Conservation (phyloP, 2,113 vertebrate genomes). For the Trogon surrucura region DNA sequence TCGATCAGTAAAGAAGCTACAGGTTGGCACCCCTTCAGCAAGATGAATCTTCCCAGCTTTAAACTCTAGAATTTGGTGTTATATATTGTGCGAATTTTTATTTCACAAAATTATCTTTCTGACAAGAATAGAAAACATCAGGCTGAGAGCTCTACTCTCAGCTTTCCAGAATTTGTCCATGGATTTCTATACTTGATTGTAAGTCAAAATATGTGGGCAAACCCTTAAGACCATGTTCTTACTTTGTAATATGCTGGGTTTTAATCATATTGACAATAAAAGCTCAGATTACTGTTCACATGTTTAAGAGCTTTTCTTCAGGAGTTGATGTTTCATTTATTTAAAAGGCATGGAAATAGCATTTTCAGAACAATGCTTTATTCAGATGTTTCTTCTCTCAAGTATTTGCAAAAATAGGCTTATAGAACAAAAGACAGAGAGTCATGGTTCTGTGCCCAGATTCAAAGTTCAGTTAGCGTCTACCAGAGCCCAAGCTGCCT, state of each 20-base stretch:
- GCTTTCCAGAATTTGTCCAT: background rate
- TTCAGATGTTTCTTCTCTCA: background rate
- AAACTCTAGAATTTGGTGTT: background rate
- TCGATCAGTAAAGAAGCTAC: background rate
- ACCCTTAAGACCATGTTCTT: background rate
- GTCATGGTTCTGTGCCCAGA: background rate
- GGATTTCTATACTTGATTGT: background rate
- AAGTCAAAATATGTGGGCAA: background rate
- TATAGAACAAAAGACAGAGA: background rate
- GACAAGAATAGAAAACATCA: background rate
- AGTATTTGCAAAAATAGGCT: background rate
- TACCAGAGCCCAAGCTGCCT: background rate
- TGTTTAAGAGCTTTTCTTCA: background rate
- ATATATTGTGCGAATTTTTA: background rate
- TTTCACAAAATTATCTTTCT: slow-evolving; percentile 10
- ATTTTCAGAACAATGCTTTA: background rate
- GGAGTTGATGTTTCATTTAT: background rate
- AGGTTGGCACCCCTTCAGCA: accelerated
- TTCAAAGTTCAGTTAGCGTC: background rate
- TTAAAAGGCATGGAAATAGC: background rate
- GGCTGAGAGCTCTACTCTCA: background rate
- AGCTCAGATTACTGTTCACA: background rate
- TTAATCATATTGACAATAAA: background rate
- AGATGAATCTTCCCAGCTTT: background rate
- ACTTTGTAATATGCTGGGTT: background rate